Percentiles rank a stretch among this genome's conserved stretches.
Conservation (phyloP, 2,888 invertebrate species). For the Eilema sororculum region DNA sequence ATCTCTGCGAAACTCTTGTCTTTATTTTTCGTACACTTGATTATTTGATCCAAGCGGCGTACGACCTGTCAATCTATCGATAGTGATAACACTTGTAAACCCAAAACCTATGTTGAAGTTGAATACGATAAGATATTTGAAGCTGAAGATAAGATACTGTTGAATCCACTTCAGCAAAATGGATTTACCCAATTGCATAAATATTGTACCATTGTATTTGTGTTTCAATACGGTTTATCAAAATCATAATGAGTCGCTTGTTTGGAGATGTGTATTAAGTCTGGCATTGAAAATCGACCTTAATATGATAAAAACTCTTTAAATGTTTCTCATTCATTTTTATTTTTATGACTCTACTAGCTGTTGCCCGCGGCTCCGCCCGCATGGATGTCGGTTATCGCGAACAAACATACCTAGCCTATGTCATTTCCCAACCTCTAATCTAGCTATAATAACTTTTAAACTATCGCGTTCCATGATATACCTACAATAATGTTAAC, state of each 20-base stretch:
- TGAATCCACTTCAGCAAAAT: neutral
- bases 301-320: neutral
- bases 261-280: neutral
- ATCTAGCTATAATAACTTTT: too few species aligned
- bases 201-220: neutral
- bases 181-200: slow-evolving; percentile 3
- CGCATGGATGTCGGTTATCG: too few species aligned
- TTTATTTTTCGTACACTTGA: neutral
- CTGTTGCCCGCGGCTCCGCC: too few species aligned
- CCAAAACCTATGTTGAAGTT: neutral
- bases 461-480: too few species aligned
- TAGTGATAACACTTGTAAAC: neutral
- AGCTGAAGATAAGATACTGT: slow-evolving; percentile 3
- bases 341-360: too few species aligned
- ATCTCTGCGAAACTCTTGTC: neutral
- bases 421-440: too few species aligned
- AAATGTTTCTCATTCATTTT: neutral
- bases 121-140: neutral
- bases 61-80: neutral
- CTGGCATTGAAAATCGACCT: neutral
- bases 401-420: too few species aligned
- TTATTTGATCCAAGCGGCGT: neutral
- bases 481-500: too few species aligned
- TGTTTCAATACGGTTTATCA: neutral
- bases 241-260: neutral